Evolutionary conservation across 2,888 invertebrate species (phyloP).

Genomic region (Myathropa florea): DNA sequence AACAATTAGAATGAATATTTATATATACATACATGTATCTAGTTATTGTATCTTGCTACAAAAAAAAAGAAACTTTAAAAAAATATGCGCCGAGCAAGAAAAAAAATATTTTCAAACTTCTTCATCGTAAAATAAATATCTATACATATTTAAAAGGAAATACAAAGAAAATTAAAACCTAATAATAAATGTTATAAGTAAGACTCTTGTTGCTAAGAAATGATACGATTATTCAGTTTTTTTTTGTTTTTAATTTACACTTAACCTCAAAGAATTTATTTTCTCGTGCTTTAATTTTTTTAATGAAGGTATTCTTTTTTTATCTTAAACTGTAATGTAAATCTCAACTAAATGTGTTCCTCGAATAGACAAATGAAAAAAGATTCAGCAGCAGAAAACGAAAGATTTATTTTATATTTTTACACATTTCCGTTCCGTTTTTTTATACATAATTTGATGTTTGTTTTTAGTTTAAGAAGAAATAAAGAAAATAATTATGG

Average conservation of each 20-base stretch:
- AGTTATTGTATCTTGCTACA: constrained; percentile 41
- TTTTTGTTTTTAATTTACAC: constrained; percentile 12
- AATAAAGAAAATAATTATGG: constrained; percentile 7
- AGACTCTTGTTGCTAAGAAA: constrained; percentile 60
- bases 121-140: constrained; percentile 49
- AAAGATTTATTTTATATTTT: not conserved
- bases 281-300: constrained; percentile 24
- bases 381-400: not conserved
- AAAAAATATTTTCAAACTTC: constrained; percentile 28
- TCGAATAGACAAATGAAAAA: constrained; percentile 30
- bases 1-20: constrained; percentile 32
- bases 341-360: constrained; percentile 68
- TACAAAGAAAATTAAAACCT: not conserved
- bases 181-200: constrained; percentile 47
- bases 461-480: not conserved
- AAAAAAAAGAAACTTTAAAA: not conserved
- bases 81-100: constrained; percentile 6
- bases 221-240: constrained; percentile 9
- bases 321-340: constrained; percentile 12
- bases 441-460: not conserved
- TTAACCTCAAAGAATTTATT: constrained; percentile 16
- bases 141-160: constrained; percentile 40
- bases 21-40: constrained; percentile 43
- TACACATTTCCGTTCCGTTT: not conserved
- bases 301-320: constrained; percentile 6